phyloP scores from a whole-genome alignment of 2,888 invertebrate genomes.

The Schizaphis graminum region DNA sequence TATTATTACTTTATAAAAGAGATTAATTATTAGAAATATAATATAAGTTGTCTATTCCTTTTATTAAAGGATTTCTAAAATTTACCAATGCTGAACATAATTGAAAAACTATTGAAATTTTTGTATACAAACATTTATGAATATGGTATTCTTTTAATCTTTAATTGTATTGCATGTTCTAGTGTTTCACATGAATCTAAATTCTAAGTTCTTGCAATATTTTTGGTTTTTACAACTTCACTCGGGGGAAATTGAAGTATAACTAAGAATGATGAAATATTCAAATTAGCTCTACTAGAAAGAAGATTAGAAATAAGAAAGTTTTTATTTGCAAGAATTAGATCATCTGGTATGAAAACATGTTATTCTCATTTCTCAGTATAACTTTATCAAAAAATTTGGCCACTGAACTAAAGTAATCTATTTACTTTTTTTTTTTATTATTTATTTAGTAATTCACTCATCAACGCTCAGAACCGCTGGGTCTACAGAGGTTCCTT shows the following conservation, averaged over 20 bases:
- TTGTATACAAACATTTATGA: not conserved
- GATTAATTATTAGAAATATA: not conserved
- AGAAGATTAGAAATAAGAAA: not conserved
- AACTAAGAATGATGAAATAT: not conserved
- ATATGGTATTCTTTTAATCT: constrained; percentile 1
- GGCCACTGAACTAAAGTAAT: too few species aligned
- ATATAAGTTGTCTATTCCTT: not conserved
- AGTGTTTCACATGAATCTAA: too few species aligned
- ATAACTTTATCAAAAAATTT: too few species aligned
- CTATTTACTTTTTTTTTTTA: too few species aligned
- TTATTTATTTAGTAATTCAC: too few species aligned
- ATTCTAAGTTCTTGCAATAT: not conserved
- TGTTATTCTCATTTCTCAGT: too few species aligned
- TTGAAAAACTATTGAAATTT: not conserved
- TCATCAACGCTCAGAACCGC: too few species aligned
- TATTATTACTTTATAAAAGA: not conserved
- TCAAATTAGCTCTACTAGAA: not conserved
- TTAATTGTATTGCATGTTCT: too few species aligned
- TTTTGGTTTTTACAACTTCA: constrained; percentile 33
- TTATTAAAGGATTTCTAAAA: not conserved
- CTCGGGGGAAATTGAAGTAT: constrained; percentile 49
- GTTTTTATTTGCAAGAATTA: not conserved
- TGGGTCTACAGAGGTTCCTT: too few species aligned
- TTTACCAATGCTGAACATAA: not conserved
- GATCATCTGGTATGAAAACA: constrained; percentile 9